phyloP scores from a whole-genome alignment of 2,113 vertebrate species.

The Gnathonemus longibarbis region DNA sequence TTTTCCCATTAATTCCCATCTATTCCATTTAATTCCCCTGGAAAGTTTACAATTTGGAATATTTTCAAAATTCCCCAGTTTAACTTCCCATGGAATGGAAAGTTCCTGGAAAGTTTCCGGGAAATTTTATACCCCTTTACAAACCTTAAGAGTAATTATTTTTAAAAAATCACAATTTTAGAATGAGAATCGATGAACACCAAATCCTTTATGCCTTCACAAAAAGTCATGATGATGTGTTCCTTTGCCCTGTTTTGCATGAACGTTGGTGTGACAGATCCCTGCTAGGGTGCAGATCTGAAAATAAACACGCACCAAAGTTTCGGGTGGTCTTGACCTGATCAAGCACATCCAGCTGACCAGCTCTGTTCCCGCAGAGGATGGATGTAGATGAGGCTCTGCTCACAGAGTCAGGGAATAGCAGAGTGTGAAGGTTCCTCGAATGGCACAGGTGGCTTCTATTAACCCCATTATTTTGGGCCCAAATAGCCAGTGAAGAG shows the following conservation, averaged over 20 bases:
- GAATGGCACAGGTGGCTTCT: conserved; percentile 35
- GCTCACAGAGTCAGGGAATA: neutral
- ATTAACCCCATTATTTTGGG: conserved; percentile 35
- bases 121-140: no score
- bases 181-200: neutral
- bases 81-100: no score
- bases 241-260: conserved; percentile 4
- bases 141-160: neutral
- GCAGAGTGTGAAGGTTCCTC: conserved; percentile 23
- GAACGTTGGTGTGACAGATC: neutral
- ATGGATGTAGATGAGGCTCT: conserved; percentile 15
- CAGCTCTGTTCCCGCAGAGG: conserved; percentile 7
- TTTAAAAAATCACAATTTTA: neutral
- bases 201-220: neutral
- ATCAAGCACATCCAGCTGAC: neutral
- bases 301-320: conserved; percentile 17
- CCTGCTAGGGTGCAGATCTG: neutral
- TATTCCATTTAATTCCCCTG: no score
- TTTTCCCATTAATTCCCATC: no score
- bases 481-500: conserved; percentile 23
- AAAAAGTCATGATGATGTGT: neutral
- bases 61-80: no score
- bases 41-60: no score
- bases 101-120: no score
- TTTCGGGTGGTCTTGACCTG: neutral